Percentiles rank a stretch among this genome's conserved stretches.
phyloP scores from a whole-genome alignment of 1,140 invertebrate species.

The Ceratina japonica region DNA sequence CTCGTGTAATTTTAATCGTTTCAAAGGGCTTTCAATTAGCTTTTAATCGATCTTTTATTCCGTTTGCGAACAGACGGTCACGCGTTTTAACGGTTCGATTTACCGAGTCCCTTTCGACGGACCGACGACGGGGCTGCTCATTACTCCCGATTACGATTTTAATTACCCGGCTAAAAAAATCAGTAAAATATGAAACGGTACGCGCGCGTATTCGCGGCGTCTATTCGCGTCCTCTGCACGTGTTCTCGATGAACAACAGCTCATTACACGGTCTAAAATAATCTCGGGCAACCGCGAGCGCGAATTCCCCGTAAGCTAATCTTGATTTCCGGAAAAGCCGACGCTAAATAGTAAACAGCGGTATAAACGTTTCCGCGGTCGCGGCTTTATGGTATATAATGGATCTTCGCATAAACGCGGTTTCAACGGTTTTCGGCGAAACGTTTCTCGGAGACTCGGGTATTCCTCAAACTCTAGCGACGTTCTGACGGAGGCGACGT shows the following conservation, averaged over 20 bases:
- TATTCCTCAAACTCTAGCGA: too few species aligned
- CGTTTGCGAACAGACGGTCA: too few species aligned
- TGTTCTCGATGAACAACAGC: conserved; percentile 4
- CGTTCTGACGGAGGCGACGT: not conserved
- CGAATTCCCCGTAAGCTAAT: not conserved
- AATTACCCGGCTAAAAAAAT: too few species aligned
- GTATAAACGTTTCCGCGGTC: not conserved
- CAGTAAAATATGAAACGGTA: too few species aligned
- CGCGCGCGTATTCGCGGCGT: not conserved
- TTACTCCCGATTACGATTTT: too few species aligned
- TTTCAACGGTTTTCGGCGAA: too few species aligned
- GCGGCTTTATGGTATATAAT: not conserved
- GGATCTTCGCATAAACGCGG: too few species aligned
- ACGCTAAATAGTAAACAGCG: not conserved
- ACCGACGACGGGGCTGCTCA: too few species aligned
- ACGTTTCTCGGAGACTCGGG: too few species aligned
- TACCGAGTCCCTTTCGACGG: too few species aligned
- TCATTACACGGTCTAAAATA: conserved; percentile 10
- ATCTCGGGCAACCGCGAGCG: not conserved
- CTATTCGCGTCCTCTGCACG: not conserved
- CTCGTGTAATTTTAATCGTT: not conserved
- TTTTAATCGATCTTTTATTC: not conserved
- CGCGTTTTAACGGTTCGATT: too few species aligned
- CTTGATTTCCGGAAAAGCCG: not conserved
- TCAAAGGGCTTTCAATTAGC: not conserved